Evolutionary conservation across 1,140 invertebrate species (phyloP).

Genomic region (Drosophila sulfurigaster): DNA sequence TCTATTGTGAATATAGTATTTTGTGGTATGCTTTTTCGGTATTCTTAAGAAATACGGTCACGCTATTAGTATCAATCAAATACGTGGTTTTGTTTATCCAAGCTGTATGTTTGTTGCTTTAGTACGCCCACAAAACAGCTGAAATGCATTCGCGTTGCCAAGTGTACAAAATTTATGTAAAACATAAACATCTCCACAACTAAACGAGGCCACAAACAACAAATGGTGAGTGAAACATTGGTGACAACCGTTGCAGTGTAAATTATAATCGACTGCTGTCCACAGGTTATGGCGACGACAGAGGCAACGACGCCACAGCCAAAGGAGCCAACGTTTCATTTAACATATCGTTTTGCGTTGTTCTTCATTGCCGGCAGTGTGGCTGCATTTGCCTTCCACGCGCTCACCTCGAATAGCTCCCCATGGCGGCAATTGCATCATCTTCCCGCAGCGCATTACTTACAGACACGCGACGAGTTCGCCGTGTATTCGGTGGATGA

Average conservation of each 20-base stretch:
- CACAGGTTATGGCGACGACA: slow-evolving; percentile 31
- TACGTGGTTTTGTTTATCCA: slow-evolving; percentile 55
- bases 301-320: not conserved
- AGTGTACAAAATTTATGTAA: slow-evolving; percentile 36
- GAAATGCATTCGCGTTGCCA: slow-evolving; percentile 43
- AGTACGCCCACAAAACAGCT: slow-evolving; percentile 21
- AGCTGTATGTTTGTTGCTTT: too few relatives aligned
- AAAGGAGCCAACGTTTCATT: slow-evolving; percentile 5
- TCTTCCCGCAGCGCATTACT: slow-evolving; percentile 66
- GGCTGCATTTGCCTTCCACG: slow-evolving; percentile 57
- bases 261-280: not conserved
- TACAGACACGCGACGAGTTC: slow-evolving; percentile 79
- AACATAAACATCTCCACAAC: slow-evolving; percentile 35
- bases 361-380: slow-evolving; percentile 67
- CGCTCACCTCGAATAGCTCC: slow-evolving; percentile 30
- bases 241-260: too few relatives aligned
- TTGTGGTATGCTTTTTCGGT: not conserved
- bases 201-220: slow-evolving; percentile 15
- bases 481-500: slow-evolving; percentile 73
- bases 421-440: slow-evolving; percentile 58
- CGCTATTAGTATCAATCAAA: slow-evolving; percentile 10
- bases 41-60: not conserved
- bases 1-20: too few relatives aligned
- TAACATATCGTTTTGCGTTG: slow-evolving; percentile 47
- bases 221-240: slow-evolving; percentile 20